phyloP scores from a whole-genome alignment of 92 coral and sea anemone genomes.

The Diadumene lineata region DNA sequence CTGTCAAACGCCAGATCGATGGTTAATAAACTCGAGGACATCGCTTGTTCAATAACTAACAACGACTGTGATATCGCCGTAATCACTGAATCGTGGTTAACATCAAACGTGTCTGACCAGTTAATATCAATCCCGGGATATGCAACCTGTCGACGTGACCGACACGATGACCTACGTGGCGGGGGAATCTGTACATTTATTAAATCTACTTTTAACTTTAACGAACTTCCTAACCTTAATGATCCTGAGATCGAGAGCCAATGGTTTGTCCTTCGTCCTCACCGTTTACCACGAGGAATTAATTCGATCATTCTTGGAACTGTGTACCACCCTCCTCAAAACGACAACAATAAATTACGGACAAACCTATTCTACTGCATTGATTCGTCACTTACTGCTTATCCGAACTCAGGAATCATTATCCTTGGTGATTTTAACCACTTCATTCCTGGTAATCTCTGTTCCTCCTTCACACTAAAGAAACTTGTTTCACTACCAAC shows the following conservation, averaged over 20 bases:
- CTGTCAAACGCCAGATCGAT: slow-evolving; percentile 47
- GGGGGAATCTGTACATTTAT: slow-evolving; percentile 32
- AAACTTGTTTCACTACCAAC: slow-evolving; percentile 28
- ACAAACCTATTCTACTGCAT: slow-evolving; percentile 18
- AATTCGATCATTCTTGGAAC: slow-evolving; percentile 26
- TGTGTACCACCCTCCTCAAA: slow-evolving; percentile 24
- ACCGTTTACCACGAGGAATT: slow-evolving; percentile 47
- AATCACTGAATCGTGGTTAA: slow-evolving; percentile 32
- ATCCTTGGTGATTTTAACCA: slow-evolving; percentile 39
- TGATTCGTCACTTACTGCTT: slow-evolving; percentile 8
- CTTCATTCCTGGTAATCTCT: slow-evolving; percentile 24
- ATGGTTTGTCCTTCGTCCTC: slow-evolving; percentile 33
- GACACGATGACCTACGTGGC: slow-evolving; percentile 35
- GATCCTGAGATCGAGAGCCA: slow-evolving; percentile 30
- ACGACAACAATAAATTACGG: slow-evolving; percentile 20
- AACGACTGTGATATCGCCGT: slow-evolving; percentile 43
- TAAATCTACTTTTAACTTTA: not conserved
- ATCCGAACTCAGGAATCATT: slow-evolving; percentile 39
- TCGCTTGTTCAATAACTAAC: slow-evolving; percentile 33
- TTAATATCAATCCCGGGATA: slow-evolving; percentile 38
- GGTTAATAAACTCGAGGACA: slow-evolving; percentile 58
- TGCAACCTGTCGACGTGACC: slow-evolving; percentile 31
- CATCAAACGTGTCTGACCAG: slow-evolving; percentile 18
- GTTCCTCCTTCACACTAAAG: slow-evolving; percentile 33
- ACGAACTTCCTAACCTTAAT: slow-evolving; percentile 1